These are phyloP conservation scores for Illadopsis cleaveri DNA, from an alignment of 2,113 vertebrate genomes.

Conservation along the genomic window DNA sequence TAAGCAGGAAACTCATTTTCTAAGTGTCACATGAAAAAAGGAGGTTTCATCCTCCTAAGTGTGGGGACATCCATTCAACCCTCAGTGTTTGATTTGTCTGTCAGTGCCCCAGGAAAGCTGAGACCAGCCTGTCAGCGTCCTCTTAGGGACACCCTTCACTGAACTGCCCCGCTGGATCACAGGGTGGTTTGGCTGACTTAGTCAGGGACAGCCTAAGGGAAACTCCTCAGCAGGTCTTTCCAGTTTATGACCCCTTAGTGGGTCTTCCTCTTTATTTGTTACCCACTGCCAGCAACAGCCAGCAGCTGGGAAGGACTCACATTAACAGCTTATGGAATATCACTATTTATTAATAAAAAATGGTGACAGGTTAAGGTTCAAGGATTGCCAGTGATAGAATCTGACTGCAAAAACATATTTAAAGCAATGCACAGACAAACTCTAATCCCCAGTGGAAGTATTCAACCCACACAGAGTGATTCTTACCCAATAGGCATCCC, in stretches of 20 bases:
- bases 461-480: neutral
- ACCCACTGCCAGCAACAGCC: neutral
- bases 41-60: neutral
- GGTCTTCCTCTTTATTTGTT: neutral
- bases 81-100: neutral
- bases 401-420: neutral
- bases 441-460: neutral
- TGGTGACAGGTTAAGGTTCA: neutral
- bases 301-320: neutral
- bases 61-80: neutral
- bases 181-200: neutral
- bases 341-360: neutral
- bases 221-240: neutral
- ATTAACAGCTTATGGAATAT: neutral
- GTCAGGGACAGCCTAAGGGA: neutral
- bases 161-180: neutral
- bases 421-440: neutral
- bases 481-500: rapidly evolving
- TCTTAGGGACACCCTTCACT: neutral
- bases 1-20: neutral
- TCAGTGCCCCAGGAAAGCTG: neutral
- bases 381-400: neutral
- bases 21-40: neutral
- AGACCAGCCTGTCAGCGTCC: neutral
- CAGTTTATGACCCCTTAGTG: neutral